Conservation (phyloP, 2,797 vertebrate species). For the Sebastes goodei region DNA sequence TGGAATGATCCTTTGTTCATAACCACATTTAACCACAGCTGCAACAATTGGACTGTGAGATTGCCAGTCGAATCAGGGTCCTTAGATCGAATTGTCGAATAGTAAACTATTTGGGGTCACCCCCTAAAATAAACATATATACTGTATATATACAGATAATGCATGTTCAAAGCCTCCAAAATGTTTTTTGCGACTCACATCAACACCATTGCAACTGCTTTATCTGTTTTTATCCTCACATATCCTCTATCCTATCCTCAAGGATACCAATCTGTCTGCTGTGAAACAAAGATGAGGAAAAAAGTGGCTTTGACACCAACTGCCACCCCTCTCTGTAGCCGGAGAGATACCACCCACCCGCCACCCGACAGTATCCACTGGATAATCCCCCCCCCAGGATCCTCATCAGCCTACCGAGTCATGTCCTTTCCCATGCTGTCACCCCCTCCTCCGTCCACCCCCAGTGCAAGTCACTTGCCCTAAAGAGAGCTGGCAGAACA, state of each 20-base stretch:
- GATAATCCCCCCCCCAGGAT: slow-evolving; percentile 12
- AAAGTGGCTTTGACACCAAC: slow-evolving; percentile 9
- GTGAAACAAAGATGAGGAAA: slow-evolving; percentile 4
- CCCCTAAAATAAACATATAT: background rate
- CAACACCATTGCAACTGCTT: background rate
- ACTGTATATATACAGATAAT: background rate
- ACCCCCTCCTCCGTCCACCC: slow-evolving; percentile 24
- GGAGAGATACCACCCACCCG: background rate
- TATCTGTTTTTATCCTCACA: background rate
- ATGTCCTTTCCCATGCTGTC: slow-evolving; percentile 37
- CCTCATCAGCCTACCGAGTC: slow-evolving; percentile 16
- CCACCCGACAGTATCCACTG: background rate
- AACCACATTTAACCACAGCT: background rate
- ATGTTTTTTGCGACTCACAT: background rate
- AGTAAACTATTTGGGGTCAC: background rate
- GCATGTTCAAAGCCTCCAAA: background rate
- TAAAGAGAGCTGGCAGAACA: slow-evolving; percentile 50
- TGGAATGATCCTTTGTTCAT: background rate
- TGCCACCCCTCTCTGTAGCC: background rate
- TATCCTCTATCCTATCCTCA: background rate
- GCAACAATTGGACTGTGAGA: background rate
- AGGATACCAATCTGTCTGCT: slow-evolving; percentile 1
- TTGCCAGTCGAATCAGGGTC: background rate
- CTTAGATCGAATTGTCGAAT: background rate
- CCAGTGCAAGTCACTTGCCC: slow-evolving; percentile 31